Conservation (phyloP, 1,140 invertebrate genomes). For the Globodera rostochiensis region DNA sequence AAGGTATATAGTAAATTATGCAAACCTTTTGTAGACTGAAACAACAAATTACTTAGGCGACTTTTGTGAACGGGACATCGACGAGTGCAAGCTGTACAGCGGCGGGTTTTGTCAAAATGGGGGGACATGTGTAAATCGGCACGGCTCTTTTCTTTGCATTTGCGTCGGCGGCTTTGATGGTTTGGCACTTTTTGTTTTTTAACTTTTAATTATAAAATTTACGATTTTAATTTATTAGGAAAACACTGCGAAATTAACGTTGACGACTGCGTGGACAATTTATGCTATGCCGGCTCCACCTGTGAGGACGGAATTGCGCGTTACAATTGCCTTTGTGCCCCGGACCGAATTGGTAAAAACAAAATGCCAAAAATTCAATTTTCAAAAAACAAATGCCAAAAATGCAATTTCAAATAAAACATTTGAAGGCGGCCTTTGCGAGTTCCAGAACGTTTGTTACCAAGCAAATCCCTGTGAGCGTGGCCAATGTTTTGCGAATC, state of each 20-base stretch:
- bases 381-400: neutral
- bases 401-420: neutral
- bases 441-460: constrained; percentile 42
- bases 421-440: constrained; percentile 34
- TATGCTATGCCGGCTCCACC: constrained; percentile 77
- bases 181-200: constrained; percentile 35
- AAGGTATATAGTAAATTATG: constrained; percentile 23
- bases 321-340: constrained; percentile 90
- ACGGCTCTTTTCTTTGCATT: constrained; percentile 87
- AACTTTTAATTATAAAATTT: neutral
- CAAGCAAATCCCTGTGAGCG: constrained; percentile 22
- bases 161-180: constrained; percentile 84
- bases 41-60: constrained; percentile 69
- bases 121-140: constrained; percentile 80
- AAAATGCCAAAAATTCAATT: neutral
- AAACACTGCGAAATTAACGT: constrained; percentile 14
- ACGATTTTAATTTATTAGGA: neutral
- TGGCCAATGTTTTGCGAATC: constrained; percentile 32
- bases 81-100: constrained; percentile 82
- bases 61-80: constrained; percentile 83
- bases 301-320: constrained; percentile 94
- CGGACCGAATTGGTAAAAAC: constrained; percentile 75
- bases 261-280: constrained; percentile 41
- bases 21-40: neutral
- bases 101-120: constrained; percentile 81